phyloP scores from a whole-genome alignment of 2,888 invertebrate genomes.

The Scaeva pyrastri region DNA sequence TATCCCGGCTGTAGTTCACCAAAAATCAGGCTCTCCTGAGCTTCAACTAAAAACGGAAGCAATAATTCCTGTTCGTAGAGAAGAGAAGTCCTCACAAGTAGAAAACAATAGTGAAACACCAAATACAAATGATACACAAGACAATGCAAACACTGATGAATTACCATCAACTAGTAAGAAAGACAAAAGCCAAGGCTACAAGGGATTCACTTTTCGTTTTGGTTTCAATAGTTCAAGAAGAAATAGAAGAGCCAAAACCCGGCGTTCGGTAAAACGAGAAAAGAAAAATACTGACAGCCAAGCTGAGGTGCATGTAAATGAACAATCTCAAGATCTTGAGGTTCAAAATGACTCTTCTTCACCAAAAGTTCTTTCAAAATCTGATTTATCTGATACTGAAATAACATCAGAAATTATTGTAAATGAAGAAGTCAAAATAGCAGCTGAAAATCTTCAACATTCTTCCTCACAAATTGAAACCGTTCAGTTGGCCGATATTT shows the following conservation, averaged over 20 bases:
- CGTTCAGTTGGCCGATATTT: neutral
- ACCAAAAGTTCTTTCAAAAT: neutral
- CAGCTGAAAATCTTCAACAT: neutral
- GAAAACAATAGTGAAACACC: neutral
- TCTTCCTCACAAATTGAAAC: neutral
- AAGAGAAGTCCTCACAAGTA: neutral
- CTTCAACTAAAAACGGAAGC: neutral
- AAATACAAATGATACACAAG: neutral
- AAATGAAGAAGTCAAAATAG: neutral
- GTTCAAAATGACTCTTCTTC: neutral
- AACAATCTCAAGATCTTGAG: neutral
- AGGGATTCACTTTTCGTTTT: slow-evolving; percentile 47
- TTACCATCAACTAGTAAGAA: neutral
- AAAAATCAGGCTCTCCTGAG: neutral
- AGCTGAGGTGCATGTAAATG: neutral
- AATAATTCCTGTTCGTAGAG: neutral
- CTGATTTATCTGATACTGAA: neutral
- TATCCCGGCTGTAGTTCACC: neutral
- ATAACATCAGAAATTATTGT: neutral
- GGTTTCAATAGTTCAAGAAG: slow-evolving; percentile 56
- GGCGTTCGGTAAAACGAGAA: slow-evolving; percentile 45
- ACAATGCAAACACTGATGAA: neutral
- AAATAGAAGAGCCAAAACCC: slow-evolving; percentile 30
- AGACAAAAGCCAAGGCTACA: slow-evolving; percentile 10
- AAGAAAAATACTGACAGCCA: neutral